phyloP scores from a whole-genome alignment of 2,888 invertebrate species.

The Uloborus plumipes region DNA sequence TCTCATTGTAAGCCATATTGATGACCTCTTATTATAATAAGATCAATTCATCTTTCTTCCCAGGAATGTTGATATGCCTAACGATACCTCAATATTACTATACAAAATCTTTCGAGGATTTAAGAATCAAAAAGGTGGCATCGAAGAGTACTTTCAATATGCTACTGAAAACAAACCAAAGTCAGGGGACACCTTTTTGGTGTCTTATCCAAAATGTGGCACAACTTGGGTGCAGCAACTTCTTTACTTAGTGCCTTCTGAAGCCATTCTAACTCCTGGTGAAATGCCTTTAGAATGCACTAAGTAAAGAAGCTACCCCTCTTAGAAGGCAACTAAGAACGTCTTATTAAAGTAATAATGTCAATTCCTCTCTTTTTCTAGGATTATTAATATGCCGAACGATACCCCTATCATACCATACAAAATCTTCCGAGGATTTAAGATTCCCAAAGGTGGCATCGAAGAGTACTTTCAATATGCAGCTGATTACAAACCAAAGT shows the following conservation, averaged over 20 bases:
- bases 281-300: conserved; percentile 8
- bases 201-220: conserved; percentile 52
- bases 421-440: conserved; percentile 20
- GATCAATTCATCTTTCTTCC: neutral
- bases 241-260: conserved; percentile 12
- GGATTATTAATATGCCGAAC: neutral
- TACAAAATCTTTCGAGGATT: conserved; percentile 23
- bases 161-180: conserved; percentile 2
- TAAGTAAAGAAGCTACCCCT: conserved; percentile 35
- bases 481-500: neutral
- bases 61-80: neutral
- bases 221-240: conserved; percentile 53
- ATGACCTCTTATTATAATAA: too few species aligned
- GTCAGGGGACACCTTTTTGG: conserved; percentile 23
- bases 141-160: neutral
- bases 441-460: neutral
- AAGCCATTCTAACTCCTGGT: conserved; percentile 8
- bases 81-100: neutral
- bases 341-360: too few species aligned
- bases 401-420: neutral
- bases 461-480: conserved; percentile 6
- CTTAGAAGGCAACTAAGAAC: too few species aligned
- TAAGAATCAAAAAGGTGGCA: neutral
- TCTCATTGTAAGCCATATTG: too few species aligned
- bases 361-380: neutral